Evolutionary conservation across 2,113 vertebrate genomes (phyloP), one percentile per base, ranked within the genome.

Genomic region (Gallinago jamesoni): DNA sequence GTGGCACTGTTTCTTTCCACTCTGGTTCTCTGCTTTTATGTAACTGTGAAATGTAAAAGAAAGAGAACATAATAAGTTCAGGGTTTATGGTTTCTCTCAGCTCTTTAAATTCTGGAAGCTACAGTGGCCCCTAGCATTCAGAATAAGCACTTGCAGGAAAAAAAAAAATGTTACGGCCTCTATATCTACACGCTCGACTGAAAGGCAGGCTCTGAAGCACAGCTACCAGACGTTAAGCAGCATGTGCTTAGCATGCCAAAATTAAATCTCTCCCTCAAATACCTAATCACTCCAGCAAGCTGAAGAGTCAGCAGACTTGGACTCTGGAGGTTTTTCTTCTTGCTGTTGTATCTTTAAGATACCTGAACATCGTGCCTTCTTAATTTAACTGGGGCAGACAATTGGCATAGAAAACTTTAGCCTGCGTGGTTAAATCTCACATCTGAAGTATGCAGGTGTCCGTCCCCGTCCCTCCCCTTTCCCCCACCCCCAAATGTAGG

Each of bases 101-200:
- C 53, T 79, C 21, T 84, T 4, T 35, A 33, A 56, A 91, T 93
- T 81, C 41, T 91, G 93, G 94, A 88, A 96, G 78, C 93, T 94
- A 15, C 82, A 96, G 95, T 95, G 93, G 89, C 91, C 93, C 84
- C 95, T 96, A 89, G 91, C 87, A 94, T 95, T 96, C 25, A 4
- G 31, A 91, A 35, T 22, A 64, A 76, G 96, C 68, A 91, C 67
- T 93, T 93, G 82, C 96, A 96, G 33, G 83, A 41, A n/a, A 31
- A 83, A 92, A 92, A 60, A 59, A 35, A 21, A 13, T 3, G 14
- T 30, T 30, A 15, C 6, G 1, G 62, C 22, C 55, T 85, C 45
- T 82, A 4, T 83, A 4, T 83, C 47, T 62, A 3, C 87, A 13
- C 2, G 6, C 45, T 75, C 3, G 4, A 9, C 47, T 84, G 87